phyloP scores from a whole-genome alignment of 2,888 invertebrate genomes.

The Thereva unica region DNA sequence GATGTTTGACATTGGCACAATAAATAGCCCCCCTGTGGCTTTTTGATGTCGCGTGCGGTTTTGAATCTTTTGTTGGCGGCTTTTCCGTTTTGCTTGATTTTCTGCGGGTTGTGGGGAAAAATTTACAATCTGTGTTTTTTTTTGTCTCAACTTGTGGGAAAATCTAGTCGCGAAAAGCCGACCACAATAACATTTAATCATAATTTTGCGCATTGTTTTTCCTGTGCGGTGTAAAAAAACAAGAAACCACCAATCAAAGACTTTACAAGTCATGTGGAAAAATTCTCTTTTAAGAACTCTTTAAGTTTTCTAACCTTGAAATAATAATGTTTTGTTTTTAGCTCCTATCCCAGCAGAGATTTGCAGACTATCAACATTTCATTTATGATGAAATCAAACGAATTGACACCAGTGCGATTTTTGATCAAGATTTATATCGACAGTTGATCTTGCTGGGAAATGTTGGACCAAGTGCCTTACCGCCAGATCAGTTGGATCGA shows the following conservation, averaged over 20 bases:
- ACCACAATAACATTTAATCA: slow-evolving; percentile 29
- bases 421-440: slow-evolving; percentile 71
- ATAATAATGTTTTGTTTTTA: slow-evolving; percentile 56
- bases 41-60: slow-evolving; percentile 31
- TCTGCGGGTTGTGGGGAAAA: slow-evolving; percentile 21
- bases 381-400: slow-evolving; percentile 76
- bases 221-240: not conserved
- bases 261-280: slow-evolving; percentile 11
- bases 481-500: slow-evolving; percentile 80
- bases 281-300: slow-evolving; percentile 17
- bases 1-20: slow-evolving; percentile 41
- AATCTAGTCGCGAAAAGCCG: slow-evolving; percentile 33
- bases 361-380: slow-evolving; percentile 81
- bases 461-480: slow-evolving; percentile 81
- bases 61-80: slow-evolving; percentile 1
- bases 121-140: slow-evolving; percentile 8
- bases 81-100: slow-evolving; percentile 28
- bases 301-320: not conserved
- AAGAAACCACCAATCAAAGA: slow-evolving; percentile 4
- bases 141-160: slow-evolving; percentile 20
- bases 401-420: slow-evolving; percentile 68
- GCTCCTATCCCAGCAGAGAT: slow-evolving; percentile 79
- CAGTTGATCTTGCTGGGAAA: slow-evolving; percentile 76
- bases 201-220: slow-evolving; percentile 19
- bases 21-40: slow-evolving; percentile 15